Evolutionary conservation across 1,140 invertebrate species (phyloP), one percentile per base, ranked within the genome.

Genomic region (Sinonovacula constricta): DNA sequence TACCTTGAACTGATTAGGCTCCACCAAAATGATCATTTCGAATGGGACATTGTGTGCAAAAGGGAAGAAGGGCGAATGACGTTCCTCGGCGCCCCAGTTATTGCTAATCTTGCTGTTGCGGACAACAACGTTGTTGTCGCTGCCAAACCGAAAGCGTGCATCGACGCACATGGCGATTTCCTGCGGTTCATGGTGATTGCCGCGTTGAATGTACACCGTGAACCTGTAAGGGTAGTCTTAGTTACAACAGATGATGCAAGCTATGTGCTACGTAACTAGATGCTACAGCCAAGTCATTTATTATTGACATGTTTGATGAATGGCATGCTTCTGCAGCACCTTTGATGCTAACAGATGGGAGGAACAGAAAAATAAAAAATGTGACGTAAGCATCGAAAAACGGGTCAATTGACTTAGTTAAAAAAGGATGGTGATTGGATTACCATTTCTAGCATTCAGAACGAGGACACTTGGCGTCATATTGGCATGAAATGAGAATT

Each of bases 51-150:
- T 95, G 5, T 93, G 92, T 49, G 91, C 90, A 72, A 98, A 93
- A 1, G 94, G 94, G 83, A 95, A 93, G 63, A 72, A 81, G 24
- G 90, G 92, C 14, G 93, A 93, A 74, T 93, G 92, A 81, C 94
- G 92, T 83, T 96, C 94, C 91, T 96, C 95, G 4, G 92, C 88
- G 22, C 94, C 93, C 95, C 95, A 97, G 79, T 92, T 92, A 0
- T 94, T 94, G 82, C 93, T 92, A 71, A 92, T 92, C 91, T 93
- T 94, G 28, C 93, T 92, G 89, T 96, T 96, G 12, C 95, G 92
- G 2, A 97, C 94, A 10, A 96, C 83, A 14, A 85, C 83, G 28
- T 89, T 88, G 5, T 79, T 65, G 51, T 53, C 45, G 36, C 60
- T 36, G 24, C 54, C 39, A 57, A 49, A 83, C 51, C 31, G 63